phyloP scores from a whole-genome alignment of 1,140 invertebrate species.

The Galleria mellonella region DNA sequence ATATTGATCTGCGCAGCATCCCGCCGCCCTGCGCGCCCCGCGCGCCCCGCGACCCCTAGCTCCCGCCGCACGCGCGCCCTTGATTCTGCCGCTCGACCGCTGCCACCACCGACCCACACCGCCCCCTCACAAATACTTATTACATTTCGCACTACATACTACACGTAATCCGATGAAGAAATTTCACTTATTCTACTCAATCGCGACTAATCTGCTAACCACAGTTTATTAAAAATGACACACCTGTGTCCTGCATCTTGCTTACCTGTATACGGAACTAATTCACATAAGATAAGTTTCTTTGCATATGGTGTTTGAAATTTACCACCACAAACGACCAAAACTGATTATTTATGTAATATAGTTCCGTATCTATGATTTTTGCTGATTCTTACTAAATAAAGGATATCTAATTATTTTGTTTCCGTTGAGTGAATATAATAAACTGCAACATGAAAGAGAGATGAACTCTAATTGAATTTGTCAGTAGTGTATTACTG shows the following conservation, averaged over 20 bases:
- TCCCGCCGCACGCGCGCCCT: slow-evolving; percentile 40
- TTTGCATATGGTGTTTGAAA: no score
- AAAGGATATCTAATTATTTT: not conserved
- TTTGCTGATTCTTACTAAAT: no score
- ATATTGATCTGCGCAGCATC: slow-evolving; percentile 70
- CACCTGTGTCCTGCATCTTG: not conserved
- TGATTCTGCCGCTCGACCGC: slow-evolving; percentile 54
- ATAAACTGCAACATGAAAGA: slow-evolving; percentile 1
- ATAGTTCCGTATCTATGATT: no score
- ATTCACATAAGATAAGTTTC: no score
- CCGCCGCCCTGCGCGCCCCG: slow-evolving; percentile 4
- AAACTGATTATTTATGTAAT: no score
- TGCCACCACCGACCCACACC: slow-evolving; percentile 25
- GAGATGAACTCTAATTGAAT: slow-evolving; percentile 11
- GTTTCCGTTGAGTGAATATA: not conserved
- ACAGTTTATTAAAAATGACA: not conserved
- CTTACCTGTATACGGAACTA: no score
- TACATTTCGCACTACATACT: slow-evolving; percentile 69
- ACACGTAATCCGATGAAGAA: slow-evolving; percentile 65
- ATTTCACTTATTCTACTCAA: slow-evolving; percentile 48
- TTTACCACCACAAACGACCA: no score
- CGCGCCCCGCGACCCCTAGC: slow-evolving; percentile 14
- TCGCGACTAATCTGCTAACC: not conserved
- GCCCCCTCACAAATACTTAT: slow-evolving; percentile 63
- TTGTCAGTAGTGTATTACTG: slow-evolving; percentile 12